A percentile compares a stretch with the other conserved stretches of the same genome.
Evolutionary conservation across 2,888 invertebrate genomes (phyloP).

Genomic region (Charanyca ferruginea): DNA sequence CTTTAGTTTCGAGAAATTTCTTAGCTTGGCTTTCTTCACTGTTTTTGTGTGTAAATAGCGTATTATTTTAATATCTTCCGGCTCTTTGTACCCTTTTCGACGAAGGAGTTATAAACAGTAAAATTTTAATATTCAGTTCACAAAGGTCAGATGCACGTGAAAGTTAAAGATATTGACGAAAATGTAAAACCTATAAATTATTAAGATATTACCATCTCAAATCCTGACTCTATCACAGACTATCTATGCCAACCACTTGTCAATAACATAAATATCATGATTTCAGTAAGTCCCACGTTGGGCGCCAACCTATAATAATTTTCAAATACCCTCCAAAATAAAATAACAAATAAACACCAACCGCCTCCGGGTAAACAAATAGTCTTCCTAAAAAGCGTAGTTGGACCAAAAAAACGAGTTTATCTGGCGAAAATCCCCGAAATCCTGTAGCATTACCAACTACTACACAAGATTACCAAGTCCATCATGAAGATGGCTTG

Average conservation of each 20-base stretch:
- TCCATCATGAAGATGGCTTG: constrained; percentile 75
- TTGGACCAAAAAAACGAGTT: constrained; percentile 63
- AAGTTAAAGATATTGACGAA: background rate
- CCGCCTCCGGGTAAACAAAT: constrained; percentile 20
- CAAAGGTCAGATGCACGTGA: constrained; percentile 10
- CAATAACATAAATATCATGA: background rate
- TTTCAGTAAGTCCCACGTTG: constrained; percentile 28
- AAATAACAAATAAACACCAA: constrained; percentile 22
- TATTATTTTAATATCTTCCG: constrained; percentile 47
- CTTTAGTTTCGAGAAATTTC: constrained; percentile 33
- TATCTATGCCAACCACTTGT: background rate
- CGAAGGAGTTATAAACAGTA: constrained; percentile 23
- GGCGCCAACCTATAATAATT: constrained; percentile 30
- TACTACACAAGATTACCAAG: constrained; percentile 74
- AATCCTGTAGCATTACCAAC: constrained; percentile 67
- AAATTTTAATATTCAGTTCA: constrained; percentile 8
- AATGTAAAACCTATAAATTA: background rate
- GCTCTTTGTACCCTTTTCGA: constrained; percentile 32
- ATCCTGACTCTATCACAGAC: background rate
- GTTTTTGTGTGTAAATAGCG: constrained; percentile 32
- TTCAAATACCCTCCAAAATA: constrained; percentile 34
- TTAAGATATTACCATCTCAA: background rate
- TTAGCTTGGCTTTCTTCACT: background rate
- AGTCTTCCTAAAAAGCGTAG: constrained; percentile 54
- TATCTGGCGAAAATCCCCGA: constrained; percentile 61